Base-by-base conservation (phyloP, 2,113 vertebrate species). In the Mormyrus lacerda region DNA sequence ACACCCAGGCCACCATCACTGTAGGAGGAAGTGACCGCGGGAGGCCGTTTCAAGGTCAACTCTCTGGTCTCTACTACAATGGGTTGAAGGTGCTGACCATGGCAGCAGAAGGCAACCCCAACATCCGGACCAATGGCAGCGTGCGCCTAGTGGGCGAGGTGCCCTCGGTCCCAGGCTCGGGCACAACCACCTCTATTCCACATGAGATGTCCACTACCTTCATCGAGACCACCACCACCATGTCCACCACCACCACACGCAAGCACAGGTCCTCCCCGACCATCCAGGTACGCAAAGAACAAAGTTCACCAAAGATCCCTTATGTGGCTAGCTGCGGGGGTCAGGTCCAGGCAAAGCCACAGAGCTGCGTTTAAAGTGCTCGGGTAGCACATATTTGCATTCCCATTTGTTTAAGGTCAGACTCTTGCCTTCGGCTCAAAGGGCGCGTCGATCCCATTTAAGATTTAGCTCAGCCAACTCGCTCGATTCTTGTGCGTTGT, bases 41-140 rank as follows among this genome's bases (percentile, higher is more conserved):
- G 73, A 96, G 98, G 90, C 98, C 97, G 50, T 99, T 98, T 94
- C 98, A 99, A 96, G 98, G 98, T 85, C 98, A 99, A 89, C 97
- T 99, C 76, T 99, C 98, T 50, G 98, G 98, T 88, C 97, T 99
- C 88, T 99, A 99, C 95, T 99, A 99, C 93, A 99, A 99, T 90
- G 98, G 98, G 90, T 96, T 99, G 24, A 99, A 99, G 93, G 98
- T 99, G 91, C 94, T 99, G 93, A 98, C 97, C 92, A 98, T 99
- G 98, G 98, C 98, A 0, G 98, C 97, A 2, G 98, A 99, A 93
- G 97, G 96, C 91, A 99, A 97, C 94, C 94, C 96, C 42, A 98
- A 99, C 94, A 97, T 99, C 94, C 97, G 95, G 94, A 98, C 99
- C 90, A 99, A 99, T 79, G 98, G 98, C 91, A 99, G 98, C 13